Evolutionary conservation across 92 coral and sea anemone genomes (phyloP).

Genomic region (Epizoanthus stellaris): DNA sequence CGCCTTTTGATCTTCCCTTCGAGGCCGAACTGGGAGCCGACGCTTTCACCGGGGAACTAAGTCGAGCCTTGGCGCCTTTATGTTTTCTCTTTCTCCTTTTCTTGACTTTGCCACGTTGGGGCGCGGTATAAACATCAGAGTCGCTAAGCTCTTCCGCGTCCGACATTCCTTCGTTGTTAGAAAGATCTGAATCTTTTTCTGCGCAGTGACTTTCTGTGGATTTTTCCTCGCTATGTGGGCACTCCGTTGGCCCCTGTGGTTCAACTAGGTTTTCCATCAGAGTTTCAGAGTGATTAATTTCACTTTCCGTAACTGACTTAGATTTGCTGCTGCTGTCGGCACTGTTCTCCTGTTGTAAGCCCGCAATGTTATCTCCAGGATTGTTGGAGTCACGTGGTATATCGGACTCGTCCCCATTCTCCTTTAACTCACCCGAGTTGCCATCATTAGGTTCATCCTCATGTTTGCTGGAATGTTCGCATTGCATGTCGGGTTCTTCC

Average conservation of each 20-base stretch:
- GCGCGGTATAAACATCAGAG: constrained; percentile 57
- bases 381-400: neutral
- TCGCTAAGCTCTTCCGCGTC: constrained; percentile 90
- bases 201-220: constrained; percentile 8
- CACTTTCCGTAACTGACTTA: constrained; percentile 3
- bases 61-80: constrained; percentile 50
- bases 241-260: constrained; percentile 11
- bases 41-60: constrained; percentile 37
- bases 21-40: constrained; percentile 39
- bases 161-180: constrained; percentile 87
- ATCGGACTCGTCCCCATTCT: constrained; percentile 25
- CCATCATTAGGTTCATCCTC: constrained; percentile 29
- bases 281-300: constrained; percentile 19
- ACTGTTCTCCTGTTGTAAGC: constrained; percentile 11
- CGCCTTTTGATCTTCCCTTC: constrained; percentile 62
- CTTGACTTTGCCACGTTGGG: constrained; percentile 71
- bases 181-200: constrained; percentile 75
- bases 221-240: constrained; percentile 10
- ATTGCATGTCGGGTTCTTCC: constrained; percentile 89
- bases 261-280: neutral
- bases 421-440: constrained; percentile 1
- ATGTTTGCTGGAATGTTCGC: constrained; percentile 89
- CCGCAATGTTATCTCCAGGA: neutral
- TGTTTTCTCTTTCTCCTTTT: constrained; percentile 75
- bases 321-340: neutral